Evolutionary conservation across 2,113 vertebrate species (phyloP), one percentile per base, ranked within the genome.

Genomic region (Aphelocoma coerulescens): DNA sequence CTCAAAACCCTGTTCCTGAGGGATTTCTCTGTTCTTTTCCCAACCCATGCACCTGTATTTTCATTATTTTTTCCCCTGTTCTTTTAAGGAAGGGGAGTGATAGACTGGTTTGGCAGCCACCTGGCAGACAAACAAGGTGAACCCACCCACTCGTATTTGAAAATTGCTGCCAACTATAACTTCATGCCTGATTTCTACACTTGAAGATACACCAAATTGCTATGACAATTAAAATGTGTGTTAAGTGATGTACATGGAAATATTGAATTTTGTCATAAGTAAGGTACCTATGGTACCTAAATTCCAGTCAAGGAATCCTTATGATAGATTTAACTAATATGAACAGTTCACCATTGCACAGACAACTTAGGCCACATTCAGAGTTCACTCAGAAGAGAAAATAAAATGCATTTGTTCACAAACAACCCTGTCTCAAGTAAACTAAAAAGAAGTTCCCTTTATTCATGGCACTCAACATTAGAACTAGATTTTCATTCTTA

Each of bases 31-130:
- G 3, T 39, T 75, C 6, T 67, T 75, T 52, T n/a, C 28, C n/a
- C 24, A 61, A 54, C 16, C 9, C 39, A 30, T n/a, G 16, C 16
- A 10, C 3, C 4, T 46, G 46, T 79, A 0, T 0, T 83, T 1
- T 67, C 6, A 4, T 17, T 17, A 27, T 32, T 80, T 76, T 10
- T 48, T 3, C 11, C 5, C 5, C 6, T 16, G 5, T 16, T 32
- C 7, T 35, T 28, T 32, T 33, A 4, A 83, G 48, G 8, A 81
- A 5, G 3, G 0, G 2, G 9, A 51, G 11, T 9, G 6, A 68
- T 41, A 80, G 11, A 33, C 4, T 3, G 1, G 3, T 9, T 67
- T 46, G 7, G 11, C 13, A 3, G 39, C 2, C 7, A 46, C 18
- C 7, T 41, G 26, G 6, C 6, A 68, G 6, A 5, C 32, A 76